Percentiles rank a stretch among this genome's conserved stretches.
Conservation (phyloP, 2,797 vertebrate genomes). For the Pseudocheirus occidentalis region DNA sequence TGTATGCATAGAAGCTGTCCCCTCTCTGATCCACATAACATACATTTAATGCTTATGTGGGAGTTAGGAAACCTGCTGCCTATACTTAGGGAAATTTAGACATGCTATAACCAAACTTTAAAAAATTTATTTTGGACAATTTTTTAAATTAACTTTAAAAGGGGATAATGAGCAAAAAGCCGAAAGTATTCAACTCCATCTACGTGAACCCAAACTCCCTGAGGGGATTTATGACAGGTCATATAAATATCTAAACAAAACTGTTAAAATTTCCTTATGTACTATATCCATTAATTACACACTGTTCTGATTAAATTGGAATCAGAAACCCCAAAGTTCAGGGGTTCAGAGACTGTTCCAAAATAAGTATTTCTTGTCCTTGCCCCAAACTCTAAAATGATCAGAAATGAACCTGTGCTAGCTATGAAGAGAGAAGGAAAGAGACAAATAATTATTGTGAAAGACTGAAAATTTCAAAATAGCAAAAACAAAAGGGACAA, state of each 20-base stretch:
- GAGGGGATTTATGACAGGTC: not conserved
- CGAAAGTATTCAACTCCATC: not conserved
- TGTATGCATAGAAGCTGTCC: not conserved
- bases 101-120: not conserved
- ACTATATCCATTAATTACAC: not conserved
- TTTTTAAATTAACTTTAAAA: not conserved
- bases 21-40: not conserved
- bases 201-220: not conserved
- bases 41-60: not conserved
- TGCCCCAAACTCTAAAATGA: not conserved
- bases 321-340: not conserved
- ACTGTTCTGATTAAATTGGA: not conserved
- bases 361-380: not conserved
- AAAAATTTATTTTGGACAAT: not conserved
- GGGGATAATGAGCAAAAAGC: not conserved
- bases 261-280: not conserved
- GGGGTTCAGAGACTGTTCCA: not conserved
- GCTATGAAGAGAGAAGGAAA: not conserved
- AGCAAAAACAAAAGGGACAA: not conserved
- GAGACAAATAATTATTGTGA: not conserved
- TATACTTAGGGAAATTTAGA: not conserved
- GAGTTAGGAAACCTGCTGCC: not conserved
- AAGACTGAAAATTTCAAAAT: not conserved
- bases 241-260: not conserved
- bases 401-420: not conserved